These are phyloP conservation scores for Orchesella cincta DNA, from an alignment of 1,140 invertebrate species.

Conservation along the genomic window DNA sequence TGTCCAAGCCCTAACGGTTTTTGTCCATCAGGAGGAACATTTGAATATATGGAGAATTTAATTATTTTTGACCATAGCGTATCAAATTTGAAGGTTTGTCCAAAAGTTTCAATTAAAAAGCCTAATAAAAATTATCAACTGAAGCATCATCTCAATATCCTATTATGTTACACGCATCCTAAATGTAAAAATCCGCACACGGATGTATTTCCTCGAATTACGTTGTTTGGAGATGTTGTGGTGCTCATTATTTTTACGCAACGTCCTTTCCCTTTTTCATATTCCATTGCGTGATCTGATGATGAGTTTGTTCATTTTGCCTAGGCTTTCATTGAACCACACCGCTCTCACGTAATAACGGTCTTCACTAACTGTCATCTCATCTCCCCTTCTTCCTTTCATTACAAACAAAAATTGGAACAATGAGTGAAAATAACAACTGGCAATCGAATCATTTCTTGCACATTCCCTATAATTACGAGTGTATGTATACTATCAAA, in stretches of 20 bases:
- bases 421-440: background rate
- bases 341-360: background rate
- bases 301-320: background rate
- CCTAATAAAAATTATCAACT: background rate
- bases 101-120: too few species aligned
- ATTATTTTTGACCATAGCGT: too few species aligned
- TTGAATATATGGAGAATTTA: too few species aligned
- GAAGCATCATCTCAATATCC: background rate
- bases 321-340: background rate
- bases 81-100: too few species aligned
- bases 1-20: too few species aligned
- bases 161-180: background rate
- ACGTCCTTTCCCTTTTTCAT: background rate
- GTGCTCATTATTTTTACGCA: background rate
- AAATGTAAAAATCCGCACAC: too few species aligned
- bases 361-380: background rate
- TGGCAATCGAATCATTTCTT: background rate
- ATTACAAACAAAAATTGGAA: background rate
- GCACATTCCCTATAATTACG: too few species aligned
- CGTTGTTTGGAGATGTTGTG: too few species aligned
- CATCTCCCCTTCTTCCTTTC: background rate
- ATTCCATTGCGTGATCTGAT: background rate
- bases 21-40: too few species aligned
- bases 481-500: too few species aligned
- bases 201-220: too few species aligned